Percentiles rank a stretch among this genome's conserved stretches.
Conservation (phyloP, 2,888 invertebrate species). For the Nymphalis urticae region DNA sequence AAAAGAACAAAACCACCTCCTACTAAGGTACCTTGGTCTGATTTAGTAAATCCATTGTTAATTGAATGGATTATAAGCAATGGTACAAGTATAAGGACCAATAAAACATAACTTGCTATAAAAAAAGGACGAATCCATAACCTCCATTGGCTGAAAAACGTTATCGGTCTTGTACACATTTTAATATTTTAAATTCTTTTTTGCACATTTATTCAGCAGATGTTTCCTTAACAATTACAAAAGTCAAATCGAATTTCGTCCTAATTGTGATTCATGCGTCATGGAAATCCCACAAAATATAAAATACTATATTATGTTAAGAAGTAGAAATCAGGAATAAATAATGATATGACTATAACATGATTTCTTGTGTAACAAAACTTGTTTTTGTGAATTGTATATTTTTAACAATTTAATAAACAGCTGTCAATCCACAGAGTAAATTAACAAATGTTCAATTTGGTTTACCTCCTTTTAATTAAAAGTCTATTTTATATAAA, state of each 20-base stretch:
- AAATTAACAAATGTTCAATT: background rate
- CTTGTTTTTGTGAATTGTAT: constrained; percentile 22
- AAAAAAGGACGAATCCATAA: constrained; percentile 94
- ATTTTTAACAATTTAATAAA: constrained; percentile 8
- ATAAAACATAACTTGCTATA: constrained; percentile 88
- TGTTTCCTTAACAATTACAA: constrained; percentile 21
- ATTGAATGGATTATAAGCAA: constrained; percentile 90
- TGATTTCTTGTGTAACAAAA: constrained; percentile 14
- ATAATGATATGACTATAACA: background rate
- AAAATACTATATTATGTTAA: background rate
- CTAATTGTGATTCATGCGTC: constrained; percentile 15
- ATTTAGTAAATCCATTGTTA: constrained; percentile 88
- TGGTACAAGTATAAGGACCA: constrained; percentile 92
- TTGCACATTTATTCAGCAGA: constrained; percentile 24
- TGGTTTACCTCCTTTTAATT: background rate
- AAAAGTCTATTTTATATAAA: background rate
- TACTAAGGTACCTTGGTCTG: constrained; percentile 90
- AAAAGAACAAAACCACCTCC: constrained; percentile 95
- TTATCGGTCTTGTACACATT: constrained; percentile 68
- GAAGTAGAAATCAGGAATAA: background rate
- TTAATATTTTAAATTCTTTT: constrained; percentile 33
- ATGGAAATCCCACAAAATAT: constrained; percentile 6
- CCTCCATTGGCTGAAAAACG: constrained; percentile 85
- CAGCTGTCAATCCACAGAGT: constrained; percentile 8
- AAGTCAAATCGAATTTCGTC: background rate